A percentile compares a stretch with the other conserved stretches of the same genome.
These are phyloP conservation scores for Tetrapedia diversipes DNA, from an alignment of 2,888 invertebrate species.

Conservation along the genomic window DNA sequence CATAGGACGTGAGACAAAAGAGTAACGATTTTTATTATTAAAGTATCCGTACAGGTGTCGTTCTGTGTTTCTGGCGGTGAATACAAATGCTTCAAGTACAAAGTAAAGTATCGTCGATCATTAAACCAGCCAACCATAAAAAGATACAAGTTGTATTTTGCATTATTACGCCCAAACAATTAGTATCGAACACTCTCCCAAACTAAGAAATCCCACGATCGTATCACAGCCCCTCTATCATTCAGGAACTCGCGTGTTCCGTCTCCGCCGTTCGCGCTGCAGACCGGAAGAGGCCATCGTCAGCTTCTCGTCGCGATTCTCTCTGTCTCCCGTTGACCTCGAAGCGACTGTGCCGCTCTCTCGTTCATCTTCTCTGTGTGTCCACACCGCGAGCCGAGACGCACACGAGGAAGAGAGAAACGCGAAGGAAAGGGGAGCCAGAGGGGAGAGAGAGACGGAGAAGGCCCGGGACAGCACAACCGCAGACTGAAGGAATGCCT, in stretches of 20 bases:
- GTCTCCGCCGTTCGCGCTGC: neutral
- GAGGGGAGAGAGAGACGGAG: neutral
- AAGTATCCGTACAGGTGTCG: no score
- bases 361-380: constrained; percentile 52
- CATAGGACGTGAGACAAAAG: no score
- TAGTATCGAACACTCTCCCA: no score
- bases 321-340: constrained; percentile 15
- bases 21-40: no score
- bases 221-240: no score
- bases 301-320: constrained; percentile 40
- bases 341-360: constrained; percentile 19
- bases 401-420: neutral
- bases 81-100: no score
- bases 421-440: neutral
- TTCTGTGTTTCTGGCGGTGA: no score
- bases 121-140: no score
- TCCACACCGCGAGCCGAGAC: constrained; percentile 41
- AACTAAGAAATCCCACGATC: constrained; percentile 3
- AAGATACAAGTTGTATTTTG: no score
- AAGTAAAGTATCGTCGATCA: no score
- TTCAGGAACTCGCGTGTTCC: no score
- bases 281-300: constrained; percentile 8
- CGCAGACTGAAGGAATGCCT: constrained; percentile 79
- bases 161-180: no score
- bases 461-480: constrained; percentile 58